Percentiles rank a stretch among this genome's conserved stretches.
phyloP scores from a whole-genome alignment of 2,888 invertebrate genomes.

The Liopterus haemorrhoidalis region DNA sequence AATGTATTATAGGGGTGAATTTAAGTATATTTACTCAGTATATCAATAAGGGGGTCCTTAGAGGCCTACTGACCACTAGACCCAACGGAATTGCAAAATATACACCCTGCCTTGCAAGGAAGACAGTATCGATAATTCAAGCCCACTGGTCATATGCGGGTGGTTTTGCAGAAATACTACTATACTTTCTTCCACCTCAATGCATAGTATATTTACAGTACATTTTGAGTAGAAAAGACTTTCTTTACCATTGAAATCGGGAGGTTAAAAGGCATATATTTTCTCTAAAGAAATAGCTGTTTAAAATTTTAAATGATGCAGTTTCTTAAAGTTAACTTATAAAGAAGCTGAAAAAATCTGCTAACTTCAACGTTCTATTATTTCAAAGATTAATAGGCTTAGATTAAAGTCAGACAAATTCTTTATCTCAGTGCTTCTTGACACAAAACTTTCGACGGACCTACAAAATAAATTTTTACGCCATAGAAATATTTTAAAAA shows the following conservation, averaged over 20 bases:
- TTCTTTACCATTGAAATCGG: slow-evolving; percentile 41
- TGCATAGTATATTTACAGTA: slow-evolving; percentile 43
- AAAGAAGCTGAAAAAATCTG: too few species aligned
- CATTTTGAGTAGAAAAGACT: slow-evolving; percentile 37
- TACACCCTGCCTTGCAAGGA: slow-evolving; percentile 35
- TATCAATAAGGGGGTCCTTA: slow-evolving; percentile 45
- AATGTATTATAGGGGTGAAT: slow-evolving; percentile 30
- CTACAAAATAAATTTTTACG: too few species aligned
- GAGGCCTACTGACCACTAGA: slow-evolving; percentile 43
- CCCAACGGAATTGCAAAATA: slow-evolving; percentile 45
- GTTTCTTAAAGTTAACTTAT: too few species aligned
- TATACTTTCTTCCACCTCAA: slow-evolving; percentile 31
- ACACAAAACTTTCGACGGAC: too few species aligned
- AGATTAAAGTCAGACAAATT: too few species aligned
- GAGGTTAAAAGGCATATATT: slow-evolving; percentile 37
- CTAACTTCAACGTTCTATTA: too few species aligned
- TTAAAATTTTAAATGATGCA: too few species aligned
- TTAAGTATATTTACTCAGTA: slow-evolving; percentile 47
- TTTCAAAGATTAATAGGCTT: too few species aligned
- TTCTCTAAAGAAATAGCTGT: too few species aligned
- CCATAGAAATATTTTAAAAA: too few species aligned
- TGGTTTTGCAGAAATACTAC: not conserved
- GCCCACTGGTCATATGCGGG: slow-evolving; percentile 2
- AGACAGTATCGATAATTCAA: slow-evolving; percentile 26
- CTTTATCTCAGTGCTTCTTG: too few species aligned